Base-by-base conservation (phyloP, 1,140 invertebrate genomes). In the Rhopalosiphum maidis region DNA sequence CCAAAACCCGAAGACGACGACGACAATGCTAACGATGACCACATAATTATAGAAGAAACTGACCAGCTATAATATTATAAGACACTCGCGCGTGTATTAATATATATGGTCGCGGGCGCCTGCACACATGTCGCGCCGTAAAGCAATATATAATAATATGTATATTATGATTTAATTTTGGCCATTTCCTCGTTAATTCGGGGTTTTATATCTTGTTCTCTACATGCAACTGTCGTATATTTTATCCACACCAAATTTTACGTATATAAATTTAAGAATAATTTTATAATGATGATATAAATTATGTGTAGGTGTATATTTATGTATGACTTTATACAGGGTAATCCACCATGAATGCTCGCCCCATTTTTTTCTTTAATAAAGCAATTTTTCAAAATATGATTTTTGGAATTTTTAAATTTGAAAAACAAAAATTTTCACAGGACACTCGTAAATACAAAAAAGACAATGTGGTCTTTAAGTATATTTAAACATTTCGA, bases 31-130 rank as follows among this genome's bases (percentile, higher is more conserved):
- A 35, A 51, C 90, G 90, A 60, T 91, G 90, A 91, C 90, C 90
- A 51, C 90, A 91, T 91, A 77, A 91, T 91, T 91, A 91, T 30
- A 68, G 25, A 35, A 91, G 60, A 15, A 43, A 41, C 90, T 77
- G 41, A 37, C 90, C 90, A 41, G 87, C 18, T 35, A 51, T 46
- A 85, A 35, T 21, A 41, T 22, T 30, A 15, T 46, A 86, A 86
- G 11, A 86, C 23, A 30, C 9, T 43, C 9, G 30, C 30, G 60
- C 30, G 9, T 85, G 41, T 85, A 85, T 41, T 85, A 41, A 85
- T 85, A 30, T 77, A 77, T 77, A 15, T 77, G 60, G 60, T 77
- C 83, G 37, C 37, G 23, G 37, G 77, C 77, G n/a, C n/a, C 77
- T 37, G n/a, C 18, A 83, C 77, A 37, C 77, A 83, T 35, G 35